These are phyloP conservation scores for Pteruthius melanotis DNA, from an alignment of 2,113 vertebrate species.

Conservation along the genomic window DNA sequence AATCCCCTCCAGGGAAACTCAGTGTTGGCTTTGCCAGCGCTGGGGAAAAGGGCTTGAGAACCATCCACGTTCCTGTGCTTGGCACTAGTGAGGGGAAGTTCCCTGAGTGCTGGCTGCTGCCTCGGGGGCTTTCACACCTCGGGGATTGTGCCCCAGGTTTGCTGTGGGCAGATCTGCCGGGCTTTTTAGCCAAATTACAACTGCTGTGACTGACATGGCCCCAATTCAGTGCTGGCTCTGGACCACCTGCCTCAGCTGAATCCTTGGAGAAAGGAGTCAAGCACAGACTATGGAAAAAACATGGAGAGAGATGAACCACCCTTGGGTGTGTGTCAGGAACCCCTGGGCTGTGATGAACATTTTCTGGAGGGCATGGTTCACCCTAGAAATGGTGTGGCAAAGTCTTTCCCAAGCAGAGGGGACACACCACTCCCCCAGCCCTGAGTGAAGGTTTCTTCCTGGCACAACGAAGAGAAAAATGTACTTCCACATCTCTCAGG, in stretches of 20 bases:
- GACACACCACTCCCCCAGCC: no score
- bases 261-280: neutral
- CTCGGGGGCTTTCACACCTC: no score
- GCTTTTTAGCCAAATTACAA: accelerated
- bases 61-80: no score
- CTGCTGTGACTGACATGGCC: neutral
- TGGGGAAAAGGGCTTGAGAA: no score
- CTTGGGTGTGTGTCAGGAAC: neutral
- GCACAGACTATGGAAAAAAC: neutral
- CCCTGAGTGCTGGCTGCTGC: no score
- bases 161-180: neutral
- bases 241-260: neutral
- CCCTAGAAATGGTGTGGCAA: neutral
- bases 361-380: neutral
- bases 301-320: neutral
- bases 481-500: neutral
- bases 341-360: neutral
- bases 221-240: neutral
- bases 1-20: no score
- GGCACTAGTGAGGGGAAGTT: no score
- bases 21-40: no score
- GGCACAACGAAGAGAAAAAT: neutral
- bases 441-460: neutral
- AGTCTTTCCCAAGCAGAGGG: neutral
- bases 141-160: neutral